phyloP scores from a whole-genome alignment of 1,140 invertebrate species.

The Drosophila setifemur region DNA sequence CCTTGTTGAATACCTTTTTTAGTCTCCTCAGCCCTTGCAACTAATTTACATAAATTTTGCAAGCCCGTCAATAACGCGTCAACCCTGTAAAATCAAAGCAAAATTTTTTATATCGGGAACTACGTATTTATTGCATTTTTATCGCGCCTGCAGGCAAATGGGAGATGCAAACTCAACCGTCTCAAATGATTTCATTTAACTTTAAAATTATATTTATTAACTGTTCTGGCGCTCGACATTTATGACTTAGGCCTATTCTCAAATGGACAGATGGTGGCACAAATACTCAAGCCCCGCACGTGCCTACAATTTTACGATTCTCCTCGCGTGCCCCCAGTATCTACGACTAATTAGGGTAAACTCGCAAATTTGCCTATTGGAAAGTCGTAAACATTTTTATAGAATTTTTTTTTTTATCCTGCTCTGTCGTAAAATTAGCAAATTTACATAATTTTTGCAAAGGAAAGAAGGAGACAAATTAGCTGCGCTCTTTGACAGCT shows the following conservation, averaged over 20 bases:
- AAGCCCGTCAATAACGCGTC: constrained; percentile 42
- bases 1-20: not conserved
- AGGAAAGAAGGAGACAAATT: constrained; percentile 22
- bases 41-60: constrained; percentile 21
- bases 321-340: constrained; percentile 43
- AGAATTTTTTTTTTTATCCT: constrained; percentile 33
- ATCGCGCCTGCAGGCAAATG: constrained; percentile 61
- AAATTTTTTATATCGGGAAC: constrained; percentile 47
- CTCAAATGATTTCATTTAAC: constrained; percentile 76
- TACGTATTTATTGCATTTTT: constrained; percentile 70
- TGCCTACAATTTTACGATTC: constrained; percentile 56
- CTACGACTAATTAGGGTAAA: constrained; percentile 71
- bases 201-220: constrained; percentile 75
- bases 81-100: constrained; percentile 61
- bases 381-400: constrained; percentile 70
- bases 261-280: constrained; percentile 49
- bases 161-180: constrained; percentile 51
- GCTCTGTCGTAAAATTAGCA: constrained; percentile 58
- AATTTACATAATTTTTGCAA: constrained; percentile 51
- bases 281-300: constrained; percentile 39
- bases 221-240: constrained; percentile 54
- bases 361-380: constrained; percentile 74
- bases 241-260: constrained; percentile 49
- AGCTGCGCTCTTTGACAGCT: constrained; percentile 24
- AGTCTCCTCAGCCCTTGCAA: not conserved